Conservation (phyloP, 2,113 vertebrate genomes). For the Phaetusa simplex region DNA sequence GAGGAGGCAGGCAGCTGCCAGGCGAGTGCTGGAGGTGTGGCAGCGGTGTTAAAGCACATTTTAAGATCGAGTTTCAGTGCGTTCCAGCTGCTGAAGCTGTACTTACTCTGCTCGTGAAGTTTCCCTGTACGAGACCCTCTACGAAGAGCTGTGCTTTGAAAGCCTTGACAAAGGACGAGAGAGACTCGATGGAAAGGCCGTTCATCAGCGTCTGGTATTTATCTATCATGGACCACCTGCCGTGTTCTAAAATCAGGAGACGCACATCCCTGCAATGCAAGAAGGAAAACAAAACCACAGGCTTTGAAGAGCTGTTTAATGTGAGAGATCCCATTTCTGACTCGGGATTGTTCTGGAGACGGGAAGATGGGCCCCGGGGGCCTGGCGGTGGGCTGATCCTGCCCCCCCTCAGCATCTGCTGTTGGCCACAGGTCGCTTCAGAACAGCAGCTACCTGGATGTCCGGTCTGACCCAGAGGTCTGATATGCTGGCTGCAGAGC, state of each 20-base stretch:
- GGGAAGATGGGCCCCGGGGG: not conserved
- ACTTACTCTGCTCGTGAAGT: slow-evolving; percentile 89
- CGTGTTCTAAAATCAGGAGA: slow-evolving; percentile 87
- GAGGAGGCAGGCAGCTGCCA: not conserved
- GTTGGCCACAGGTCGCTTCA: not conserved
- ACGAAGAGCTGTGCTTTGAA: slow-evolving; percentile 89
- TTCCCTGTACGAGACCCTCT: slow-evolving; percentile 93
- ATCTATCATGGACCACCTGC: slow-evolving; percentile 93
- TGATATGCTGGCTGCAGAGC: not conserved
- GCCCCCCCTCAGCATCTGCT: not conserved
- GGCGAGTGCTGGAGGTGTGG: not conserved
- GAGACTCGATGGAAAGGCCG: slow-evolving; percentile 81
- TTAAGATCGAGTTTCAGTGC: rapidly evolving
- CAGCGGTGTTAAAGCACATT: not conserved
- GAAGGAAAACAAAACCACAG: not conserved
- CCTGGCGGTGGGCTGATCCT: not conserved
- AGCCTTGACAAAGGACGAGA: slow-evolving; percentile 80
- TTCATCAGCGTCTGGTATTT: slow-evolving; percentile 86
- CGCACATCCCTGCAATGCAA: slow-evolving; percentile 82
- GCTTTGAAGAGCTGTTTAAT: rapidly evolving
- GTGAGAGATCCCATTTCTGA: not conserved
- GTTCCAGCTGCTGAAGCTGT: not conserved
- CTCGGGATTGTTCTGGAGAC: not conserved
- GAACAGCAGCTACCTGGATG: not conserved
- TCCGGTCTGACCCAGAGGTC: rapidly evolving